Conservation (phyloP, 2,888 invertebrate species). For the Pomacea canaliculata region DNA sequence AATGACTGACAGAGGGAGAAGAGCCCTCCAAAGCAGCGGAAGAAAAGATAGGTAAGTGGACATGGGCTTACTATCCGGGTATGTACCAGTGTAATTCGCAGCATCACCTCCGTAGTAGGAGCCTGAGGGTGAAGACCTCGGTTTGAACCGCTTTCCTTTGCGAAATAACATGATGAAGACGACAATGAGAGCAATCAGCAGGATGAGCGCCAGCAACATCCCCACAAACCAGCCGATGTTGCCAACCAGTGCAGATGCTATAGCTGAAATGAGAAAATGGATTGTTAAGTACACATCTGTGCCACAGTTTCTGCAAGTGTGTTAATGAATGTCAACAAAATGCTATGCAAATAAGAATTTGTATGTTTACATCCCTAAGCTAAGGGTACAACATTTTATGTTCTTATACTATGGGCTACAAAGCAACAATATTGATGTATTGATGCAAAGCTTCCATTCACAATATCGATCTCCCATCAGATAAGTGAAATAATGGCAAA, state of each 20-base stretch:
- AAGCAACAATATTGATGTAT: too few species aligned
- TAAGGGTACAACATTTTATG: too few species aligned
- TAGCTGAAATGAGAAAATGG: slow-evolving; percentile 40
- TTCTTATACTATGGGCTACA: too few species aligned
- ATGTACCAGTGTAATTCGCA: slow-evolving; percentile 35
- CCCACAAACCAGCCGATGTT: slow-evolving; percentile 71
- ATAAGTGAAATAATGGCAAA: too few species aligned
- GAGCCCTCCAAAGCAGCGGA: not conserved
- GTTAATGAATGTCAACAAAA: too few species aligned
- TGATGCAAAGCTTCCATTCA: too few species aligned
- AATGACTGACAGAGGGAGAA: too few species aligned
- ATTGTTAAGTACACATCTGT: not conserved
- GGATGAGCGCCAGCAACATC: slow-evolving; percentile 62
- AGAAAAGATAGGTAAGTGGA: slow-evolving; percentile 13
- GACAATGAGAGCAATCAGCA: slow-evolving; percentile 61
- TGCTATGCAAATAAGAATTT: too few species aligned
- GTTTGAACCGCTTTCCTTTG: slow-evolving; percentile 31
- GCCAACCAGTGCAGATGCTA: slow-evolving; percentile 56
- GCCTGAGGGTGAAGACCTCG: slow-evolving; percentile 9
- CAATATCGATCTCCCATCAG: too few species aligned
- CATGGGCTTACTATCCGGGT: slow-evolving; percentile 35
- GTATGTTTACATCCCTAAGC: too few species aligned
- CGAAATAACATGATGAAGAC: slow-evolving; percentile 50
- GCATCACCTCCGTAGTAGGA: slow-evolving; percentile 25
- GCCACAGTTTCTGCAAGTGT: too few species aligned